These are phyloP conservation scores for Pelmatolapia mariae DNA, from an alignment of 2,113 vertebrate genomes.

Conservation along the genomic window DNA sequence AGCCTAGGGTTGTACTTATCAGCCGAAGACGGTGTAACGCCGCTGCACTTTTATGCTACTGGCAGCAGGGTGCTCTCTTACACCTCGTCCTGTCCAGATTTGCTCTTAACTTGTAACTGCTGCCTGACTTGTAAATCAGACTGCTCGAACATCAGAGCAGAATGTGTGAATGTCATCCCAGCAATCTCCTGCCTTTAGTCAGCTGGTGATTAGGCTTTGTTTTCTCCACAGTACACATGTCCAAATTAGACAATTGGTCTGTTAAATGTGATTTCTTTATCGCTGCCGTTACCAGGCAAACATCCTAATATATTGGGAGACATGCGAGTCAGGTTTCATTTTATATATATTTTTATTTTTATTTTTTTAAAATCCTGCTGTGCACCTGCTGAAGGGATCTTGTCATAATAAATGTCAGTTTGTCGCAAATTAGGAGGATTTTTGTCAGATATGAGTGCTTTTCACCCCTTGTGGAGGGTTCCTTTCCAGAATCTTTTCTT, in stretches of 20 bases:
- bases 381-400: neutral
- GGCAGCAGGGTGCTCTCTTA: conserved; percentile 51
- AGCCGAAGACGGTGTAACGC: neutral
- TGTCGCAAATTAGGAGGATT: neutral
- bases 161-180: conserved; percentile 46
- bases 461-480: neutral
- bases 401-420: neutral
- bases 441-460: neutral
- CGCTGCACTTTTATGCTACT: neutral
- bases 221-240: conserved; percentile 18
- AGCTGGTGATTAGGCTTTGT: conserved; percentile 43
- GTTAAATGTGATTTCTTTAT: conserved; percentile 14
- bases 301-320: neutral
- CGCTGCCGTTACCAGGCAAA: neutral
- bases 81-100: neutral
- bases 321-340: neutral
- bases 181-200: neutral
- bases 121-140: neutral
- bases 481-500: neutral
- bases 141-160: conserved; percentile 19
- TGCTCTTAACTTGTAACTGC: neutral
- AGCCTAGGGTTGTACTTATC: neutral
- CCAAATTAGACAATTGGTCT: conserved; percentile 37
- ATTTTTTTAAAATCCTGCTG: neutral
- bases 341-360: neutral